Evolutionary conservation across 2,113 vertebrate genomes (phyloP).

Genomic region (Forbesichthys papilliferus): DNA sequence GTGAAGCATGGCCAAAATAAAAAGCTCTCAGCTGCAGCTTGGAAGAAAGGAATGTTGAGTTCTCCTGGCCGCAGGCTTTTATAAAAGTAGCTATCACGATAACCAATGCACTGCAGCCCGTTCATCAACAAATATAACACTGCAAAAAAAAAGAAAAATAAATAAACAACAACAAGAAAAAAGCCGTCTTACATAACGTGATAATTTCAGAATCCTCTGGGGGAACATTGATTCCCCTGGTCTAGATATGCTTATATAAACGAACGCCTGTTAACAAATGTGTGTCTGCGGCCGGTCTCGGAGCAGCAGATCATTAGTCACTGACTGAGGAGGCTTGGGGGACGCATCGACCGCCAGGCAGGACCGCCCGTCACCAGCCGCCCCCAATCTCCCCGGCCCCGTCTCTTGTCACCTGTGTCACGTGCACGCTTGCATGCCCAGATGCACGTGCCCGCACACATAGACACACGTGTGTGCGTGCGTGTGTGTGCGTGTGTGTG

Average conservation of each 20-base stretch:
- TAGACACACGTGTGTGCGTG: conserved; percentile 18
- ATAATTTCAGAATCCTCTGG: conserved; percentile 46
- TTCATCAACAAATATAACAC: not conserved
- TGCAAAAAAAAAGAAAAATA: not conserved
- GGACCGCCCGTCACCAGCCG: conserved; percentile 66
- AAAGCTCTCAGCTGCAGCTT: conserved; percentile 4
- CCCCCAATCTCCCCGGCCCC: conserved; percentile 73
- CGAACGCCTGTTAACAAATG: conserved; percentile 69
- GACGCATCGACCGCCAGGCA: conserved; percentile 71
- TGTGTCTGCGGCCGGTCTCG: conserved; percentile 54
- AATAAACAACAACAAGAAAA: conserved; percentile 4
- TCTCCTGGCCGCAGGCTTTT: conserved; percentile 24
- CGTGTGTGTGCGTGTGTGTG: too few species aligned
- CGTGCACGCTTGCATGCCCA: conserved; percentile 22
- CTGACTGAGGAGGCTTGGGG: conserved; percentile 62
- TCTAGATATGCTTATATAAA: conserved; percentile 58
- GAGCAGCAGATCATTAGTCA: conserved; percentile 77
- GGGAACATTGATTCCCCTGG: conserved; percentile 56
- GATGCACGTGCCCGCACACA: conserved; percentile 12
- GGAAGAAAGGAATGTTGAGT: conserved; percentile 43
- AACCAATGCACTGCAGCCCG: not conserved
- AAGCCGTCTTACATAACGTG: conserved; percentile 42
- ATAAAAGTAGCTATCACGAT: not conserved
- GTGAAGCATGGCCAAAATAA: too few species aligned
- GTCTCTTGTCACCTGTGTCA: conserved; percentile 61